These are phyloP conservation scores for Mimachlamys varia DNA, from an alignment of 2,888 invertebrate species.

Conservation along the genomic window DNA sequence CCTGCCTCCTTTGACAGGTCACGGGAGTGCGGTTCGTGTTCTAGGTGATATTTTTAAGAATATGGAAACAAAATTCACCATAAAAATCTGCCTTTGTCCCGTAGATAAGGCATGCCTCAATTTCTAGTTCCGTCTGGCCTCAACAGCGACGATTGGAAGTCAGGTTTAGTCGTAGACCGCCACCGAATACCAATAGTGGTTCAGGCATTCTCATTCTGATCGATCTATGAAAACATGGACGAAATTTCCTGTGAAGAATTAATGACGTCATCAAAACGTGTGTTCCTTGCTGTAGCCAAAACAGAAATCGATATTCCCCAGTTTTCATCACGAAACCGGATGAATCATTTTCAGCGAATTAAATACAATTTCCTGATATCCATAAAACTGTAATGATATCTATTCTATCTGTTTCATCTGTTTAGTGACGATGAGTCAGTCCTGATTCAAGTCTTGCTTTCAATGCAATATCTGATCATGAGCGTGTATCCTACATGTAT, in stretches of 20 bases:
- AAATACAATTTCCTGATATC: slow-evolving; percentile 6
- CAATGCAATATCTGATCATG: too few relatives aligned
- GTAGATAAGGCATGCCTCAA: slow-evolving; percentile 34
- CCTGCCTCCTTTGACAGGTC: slow-evolving; percentile 28
- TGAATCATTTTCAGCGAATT: slow-evolving; percentile 19
- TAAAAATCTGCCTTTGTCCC: slow-evolving; percentile 36
- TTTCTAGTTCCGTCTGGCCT: slow-evolving; percentile 18
- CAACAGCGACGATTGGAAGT: slow-evolving; percentile 16
- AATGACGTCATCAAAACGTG: slow-evolving; percentile 33
- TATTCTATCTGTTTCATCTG: not conserved
- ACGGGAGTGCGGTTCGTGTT: not conserved
- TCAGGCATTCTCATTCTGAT: slow-evolving; percentile 28
- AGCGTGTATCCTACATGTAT: too few relatives aligned
- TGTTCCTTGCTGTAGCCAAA: not conserved
- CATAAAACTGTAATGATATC: not conserved
- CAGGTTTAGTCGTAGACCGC: not conserved
- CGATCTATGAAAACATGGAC: slow-evolving; percentile 36
- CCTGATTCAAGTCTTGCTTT: not conserved
- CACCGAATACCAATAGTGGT: slow-evolving; percentile 16
- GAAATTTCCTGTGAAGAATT: slow-evolving; percentile 36
- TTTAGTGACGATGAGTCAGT: not conserved
- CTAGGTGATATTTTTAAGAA: not conserved
- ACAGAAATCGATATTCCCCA: not conserved
- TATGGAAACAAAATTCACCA: slow-evolving; percentile 16
- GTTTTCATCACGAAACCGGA: not conserved